Conservation (phyloP, 2,113 vertebrate genomes). For the Porphyrio hochstetteri region DNA sequence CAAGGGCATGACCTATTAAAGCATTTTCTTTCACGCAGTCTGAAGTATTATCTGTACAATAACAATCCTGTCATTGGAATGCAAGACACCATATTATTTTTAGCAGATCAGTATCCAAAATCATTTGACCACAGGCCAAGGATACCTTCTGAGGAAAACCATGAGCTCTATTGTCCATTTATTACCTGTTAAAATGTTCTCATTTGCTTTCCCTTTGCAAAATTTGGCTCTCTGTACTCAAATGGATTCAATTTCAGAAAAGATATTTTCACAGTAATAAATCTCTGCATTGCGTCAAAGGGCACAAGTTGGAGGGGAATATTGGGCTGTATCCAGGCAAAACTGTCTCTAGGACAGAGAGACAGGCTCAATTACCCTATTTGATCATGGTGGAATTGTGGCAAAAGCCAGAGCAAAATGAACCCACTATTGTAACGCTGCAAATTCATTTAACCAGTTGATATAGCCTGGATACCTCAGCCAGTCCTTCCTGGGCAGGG, state of each 20-base stretch:
- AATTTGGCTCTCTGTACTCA: background rate
- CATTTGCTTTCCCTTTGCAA: background rate
- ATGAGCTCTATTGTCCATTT: background rate
- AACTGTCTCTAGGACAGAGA: background rate
- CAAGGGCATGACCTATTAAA: constrained; percentile 17
- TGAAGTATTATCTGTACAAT: background rate
- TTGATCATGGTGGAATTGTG: background rate
- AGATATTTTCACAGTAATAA: background rate
- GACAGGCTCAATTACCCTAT: background rate
- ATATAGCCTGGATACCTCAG: background rate
- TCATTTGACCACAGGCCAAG: background rate
- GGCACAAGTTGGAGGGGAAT: background rate
- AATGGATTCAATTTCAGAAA: background rate
- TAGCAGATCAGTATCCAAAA: constrained; percentile 15
- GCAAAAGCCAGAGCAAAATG: background rate
- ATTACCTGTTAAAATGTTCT: background rate
- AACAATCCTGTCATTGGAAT: background rate
- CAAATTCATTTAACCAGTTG: background rate
- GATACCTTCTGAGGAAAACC: background rate
- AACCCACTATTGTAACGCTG: background rate
- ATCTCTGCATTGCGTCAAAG: background rate
- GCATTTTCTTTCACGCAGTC: background rate
- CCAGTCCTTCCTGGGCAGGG: background rate
- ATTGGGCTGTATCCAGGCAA: background rate
- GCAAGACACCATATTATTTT: background rate